Base-by-base conservation (phyloP, 2,888 invertebrate genomes). In the Cinara cedri region DNA sequence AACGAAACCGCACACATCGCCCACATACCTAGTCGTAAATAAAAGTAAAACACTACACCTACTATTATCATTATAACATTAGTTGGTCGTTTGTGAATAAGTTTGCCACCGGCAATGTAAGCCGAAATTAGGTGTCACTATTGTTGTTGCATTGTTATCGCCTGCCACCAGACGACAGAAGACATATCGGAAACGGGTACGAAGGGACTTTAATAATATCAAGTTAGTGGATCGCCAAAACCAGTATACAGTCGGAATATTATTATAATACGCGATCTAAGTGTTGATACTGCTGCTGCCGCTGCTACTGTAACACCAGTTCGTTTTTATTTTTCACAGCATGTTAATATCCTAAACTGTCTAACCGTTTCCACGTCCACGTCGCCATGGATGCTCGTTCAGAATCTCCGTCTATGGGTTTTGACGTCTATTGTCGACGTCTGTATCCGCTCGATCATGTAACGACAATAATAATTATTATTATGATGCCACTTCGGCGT, bases 311-410 rank as follows among this genome's bases (percentile, higher is more conserved):
- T 16, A 14, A 26, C 42, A 24, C 46, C 55, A 21, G 44, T 57
- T 57, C 13, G 13, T 44, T 44, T 14, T 62, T 57, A 34, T 55
- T 42, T 62, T 72, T 63, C 51, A 51, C 24, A 13, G 49, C 60
- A 11, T 26, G 54, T 71, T 74, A 63, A 74, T 63, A 63, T 74
- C 74, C 74, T 63, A 34, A 74, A 51, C 63, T 74, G 74, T 74
- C 74, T 51, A 51, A 51, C 62, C 11, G 63, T 74, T 74, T 74
- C 74, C 62, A 4, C 34, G 34, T 74, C 60, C 62, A n/a, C n/a
- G n/a, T 24, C 44, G 71, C 57, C 60, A n/a, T n/a, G n/a, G n/a
- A n/a, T 57, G 44, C 34, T 8, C 19, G 42, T 55, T 0, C 44
- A 8, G 60, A 26, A 1, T 16, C 13, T 16, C 34, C 34, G 34